phyloP scores from a whole-genome alignment of 2,113 vertebrate genomes.

The Lycaon pictus region DNA sequence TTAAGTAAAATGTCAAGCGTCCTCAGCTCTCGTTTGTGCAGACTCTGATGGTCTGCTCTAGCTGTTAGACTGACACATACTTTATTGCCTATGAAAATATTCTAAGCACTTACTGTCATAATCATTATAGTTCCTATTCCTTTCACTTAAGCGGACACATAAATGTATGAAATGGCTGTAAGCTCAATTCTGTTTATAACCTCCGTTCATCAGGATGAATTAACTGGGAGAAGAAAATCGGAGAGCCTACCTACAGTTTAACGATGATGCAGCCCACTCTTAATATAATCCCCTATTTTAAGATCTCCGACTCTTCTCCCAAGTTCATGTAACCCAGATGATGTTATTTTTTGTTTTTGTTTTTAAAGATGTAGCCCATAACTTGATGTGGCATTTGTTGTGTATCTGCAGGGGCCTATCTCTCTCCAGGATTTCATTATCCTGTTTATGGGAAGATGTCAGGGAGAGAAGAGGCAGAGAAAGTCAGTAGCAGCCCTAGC shows the following conservation, averaged over 20 bases:
- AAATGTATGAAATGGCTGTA: constrained; percentile 85
- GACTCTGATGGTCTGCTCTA: constrained; percentile 80
- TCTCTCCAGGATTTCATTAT: constrained; percentile 97
- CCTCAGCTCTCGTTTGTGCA: constrained; percentile 74
- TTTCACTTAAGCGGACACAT: constrained; percentile 85
- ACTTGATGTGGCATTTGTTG: constrained; percentile 82
- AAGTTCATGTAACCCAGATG: constrained; percentile 68
- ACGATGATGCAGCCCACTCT: constrained; percentile 65
- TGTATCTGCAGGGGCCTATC: constrained; percentile 90
- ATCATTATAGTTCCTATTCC: constrained; percentile 86
- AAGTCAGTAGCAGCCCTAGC: constrained; percentile 92
- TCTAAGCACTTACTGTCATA: constrained; percentile 86
- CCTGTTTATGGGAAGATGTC: constrained; percentile 98
- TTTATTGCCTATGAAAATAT: constrained; percentile 89
- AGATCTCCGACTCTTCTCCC: constrained; percentile 56
- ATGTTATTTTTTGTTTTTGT: background rate
- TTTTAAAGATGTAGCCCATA: constrained; percentile 64
- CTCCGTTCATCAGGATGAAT: constrained; percentile 84
- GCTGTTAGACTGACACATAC: constrained; percentile 83
- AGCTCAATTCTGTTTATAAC: constrained; percentile 85
- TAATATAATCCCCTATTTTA: constrained; percentile 63
- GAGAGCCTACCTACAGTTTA: constrained; percentile 69
- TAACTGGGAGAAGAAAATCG: constrained; percentile 75
- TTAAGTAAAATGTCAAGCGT: constrained; percentile 83
- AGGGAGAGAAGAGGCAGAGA: constrained; percentile 96